Conservation (phyloP, 2,888 invertebrate species). For the Sinhomidia bicolor region DNA sequence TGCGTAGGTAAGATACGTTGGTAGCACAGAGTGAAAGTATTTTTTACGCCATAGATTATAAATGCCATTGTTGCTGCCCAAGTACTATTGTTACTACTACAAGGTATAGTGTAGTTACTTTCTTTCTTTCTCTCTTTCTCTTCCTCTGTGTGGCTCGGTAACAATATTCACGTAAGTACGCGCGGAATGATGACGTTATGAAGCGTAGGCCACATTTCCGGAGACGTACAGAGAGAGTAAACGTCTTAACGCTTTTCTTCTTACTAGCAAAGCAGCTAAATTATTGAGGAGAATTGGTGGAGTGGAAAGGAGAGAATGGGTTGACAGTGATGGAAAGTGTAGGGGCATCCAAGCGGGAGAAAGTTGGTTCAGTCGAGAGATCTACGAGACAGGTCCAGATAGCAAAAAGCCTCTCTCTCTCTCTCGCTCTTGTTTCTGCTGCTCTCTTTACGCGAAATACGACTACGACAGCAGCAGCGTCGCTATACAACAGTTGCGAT, state of each 20-base stretch:
- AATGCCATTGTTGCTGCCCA: neutral
- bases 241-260: conserved; percentile 55
- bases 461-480: too few relatives aligned
- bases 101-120: too few relatives aligned
- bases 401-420: conserved; percentile 10
- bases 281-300: conserved; percentile 68
- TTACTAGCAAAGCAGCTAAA: conserved; percentile 63
- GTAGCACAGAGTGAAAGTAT: neutral
- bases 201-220: conserved; percentile 29
- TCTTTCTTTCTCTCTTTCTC: too few relatives aligned
- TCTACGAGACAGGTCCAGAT: conserved; percentile 64
- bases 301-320: conserved; percentile 72
- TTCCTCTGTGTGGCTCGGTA: too few relatives aligned
- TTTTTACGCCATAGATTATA: conserved; percentile 19
- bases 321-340: conserved; percentile 73
- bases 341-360: conserved; percentile 70
- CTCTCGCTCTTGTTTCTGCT: neutral
- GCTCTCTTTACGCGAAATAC: neutral
- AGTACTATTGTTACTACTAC: neutral
- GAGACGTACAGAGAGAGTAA: conserved; percentile 10
- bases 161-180: neutral
- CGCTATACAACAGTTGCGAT: too few relatives aligned
- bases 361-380: conserved; percentile 60
- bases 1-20: too few relatives aligned
- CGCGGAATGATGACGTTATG: conserved; percentile 17